Conservation (phyloP, 2,113 vertebrate species). For the Acrocephalus arundinaceus region DNA sequence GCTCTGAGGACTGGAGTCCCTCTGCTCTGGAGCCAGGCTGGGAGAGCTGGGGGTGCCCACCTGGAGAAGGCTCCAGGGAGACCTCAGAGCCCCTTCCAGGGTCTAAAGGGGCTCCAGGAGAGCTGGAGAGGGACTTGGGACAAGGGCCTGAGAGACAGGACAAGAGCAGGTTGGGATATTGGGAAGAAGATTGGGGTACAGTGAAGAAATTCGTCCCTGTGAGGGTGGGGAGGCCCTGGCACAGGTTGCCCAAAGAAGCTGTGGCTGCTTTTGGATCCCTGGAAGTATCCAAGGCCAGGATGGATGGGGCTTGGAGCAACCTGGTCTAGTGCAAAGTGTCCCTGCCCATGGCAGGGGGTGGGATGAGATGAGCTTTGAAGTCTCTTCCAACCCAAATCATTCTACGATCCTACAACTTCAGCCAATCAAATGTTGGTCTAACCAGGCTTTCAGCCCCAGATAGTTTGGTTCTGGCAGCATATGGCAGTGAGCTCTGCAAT, state of each 20-base stretch:
- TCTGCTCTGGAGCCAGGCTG: not conserved
- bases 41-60: not conserved
- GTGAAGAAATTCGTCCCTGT: not conserved
- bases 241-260: not conserved
- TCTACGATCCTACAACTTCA: not conserved
- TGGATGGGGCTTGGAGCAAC: not conserved
- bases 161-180: not conserved
- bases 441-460: not conserved
- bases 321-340: not conserved
- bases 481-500: not conserved
- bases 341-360: not conserved
- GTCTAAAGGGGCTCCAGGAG: not conserved
- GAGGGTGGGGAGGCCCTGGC: not conserved
- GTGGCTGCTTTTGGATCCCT: not conserved
- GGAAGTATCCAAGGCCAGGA: not conserved
- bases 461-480: not conserved
- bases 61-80: not conserved
- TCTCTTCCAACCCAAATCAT: not conserved
- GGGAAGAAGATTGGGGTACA: too few relatives aligned
- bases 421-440: not conserved
- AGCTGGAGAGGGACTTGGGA: not conserved
- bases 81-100: not conserved
- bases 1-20: rapidly evolving
- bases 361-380: not conserved
- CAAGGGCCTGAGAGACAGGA: not conserved